Evolutionary conservation across 2,888 invertebrate genomes (phyloP), one percentile per base, ranked within the genome.

Genomic region (Matsumyia berberina): DNA sequence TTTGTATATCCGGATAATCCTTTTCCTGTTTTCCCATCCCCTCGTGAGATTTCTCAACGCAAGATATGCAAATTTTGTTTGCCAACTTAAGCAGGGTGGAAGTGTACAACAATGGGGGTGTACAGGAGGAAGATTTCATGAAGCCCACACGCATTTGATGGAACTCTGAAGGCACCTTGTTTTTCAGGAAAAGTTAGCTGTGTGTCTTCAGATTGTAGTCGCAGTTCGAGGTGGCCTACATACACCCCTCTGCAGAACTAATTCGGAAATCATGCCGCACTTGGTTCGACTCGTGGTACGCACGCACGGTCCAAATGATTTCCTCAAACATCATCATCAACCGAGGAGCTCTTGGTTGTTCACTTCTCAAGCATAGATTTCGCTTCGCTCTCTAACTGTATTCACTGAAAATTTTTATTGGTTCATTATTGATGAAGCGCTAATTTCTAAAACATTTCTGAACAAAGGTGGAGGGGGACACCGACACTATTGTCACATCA

Each of bases 1-100:
- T 78, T 78, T 78, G 82, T 78, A 82, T 82, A 82, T 77, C 77
- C 72, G 77, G 77, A 82, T 82, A 82, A 82, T 82, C 82, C 82
- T 82, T 72, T 82, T 82, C 58, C 82, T 70, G 77, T 74, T 80
- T 33, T 67, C 58, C 37, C 46, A 11, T 51, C 72, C 19, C 15
- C 8, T 51, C 35, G 55, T 74, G 53, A 24, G 67, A 57, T 51
- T 33, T 53, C 49, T 31, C 11, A 44, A 15, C n/a, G 19, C n/a
- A 58, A 31, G 70, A 72, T 77, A 77, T 77, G 64, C 72, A 82
- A 82, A 82, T 82, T 77, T 64, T 70, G 76, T 64, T 76, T 81
- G 66, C 64, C 58, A 76, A 76, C 81, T 76, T 58, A 70, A 64
- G 15, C 44, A 57, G 55, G 17, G 19, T 19, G 57, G 46, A 76